Conservation (phyloP, 1,140 invertebrate species). For the Neodiprion lecontei region DNA sequence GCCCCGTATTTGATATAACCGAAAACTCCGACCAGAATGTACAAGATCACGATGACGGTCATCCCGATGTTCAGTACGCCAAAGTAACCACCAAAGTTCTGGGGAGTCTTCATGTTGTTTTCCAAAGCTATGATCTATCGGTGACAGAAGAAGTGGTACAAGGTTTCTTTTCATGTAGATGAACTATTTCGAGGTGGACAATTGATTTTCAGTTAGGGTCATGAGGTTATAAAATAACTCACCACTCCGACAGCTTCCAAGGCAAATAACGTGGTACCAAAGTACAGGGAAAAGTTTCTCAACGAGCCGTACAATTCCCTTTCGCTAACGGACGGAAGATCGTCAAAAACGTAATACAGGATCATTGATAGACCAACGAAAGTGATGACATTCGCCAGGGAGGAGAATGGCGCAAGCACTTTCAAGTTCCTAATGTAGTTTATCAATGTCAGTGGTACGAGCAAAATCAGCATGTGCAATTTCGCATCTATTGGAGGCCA, state of each 20-base stretch:
- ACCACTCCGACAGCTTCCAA: conserved; percentile 90
- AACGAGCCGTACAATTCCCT: conserved; percentile 64
- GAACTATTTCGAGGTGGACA: too few species aligned
- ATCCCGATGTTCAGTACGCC: conserved; percentile 84
- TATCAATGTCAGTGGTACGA: conserved; percentile 73
- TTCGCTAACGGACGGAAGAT: conserved; percentile 66
- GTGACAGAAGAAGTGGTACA: conserved; percentile 28
- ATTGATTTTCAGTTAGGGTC: conserved; percentile 6
- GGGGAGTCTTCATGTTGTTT: conserved; percentile 84
- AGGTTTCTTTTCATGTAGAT: neutral
- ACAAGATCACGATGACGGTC: conserved; percentile 75
- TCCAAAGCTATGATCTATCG: conserved; percentile 81
- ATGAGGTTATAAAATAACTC: conserved; percentile 47
- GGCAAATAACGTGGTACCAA: conserved; percentile 89
- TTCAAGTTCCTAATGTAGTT: conserved; percentile 82
- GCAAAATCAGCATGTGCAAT: conserved; percentile 68
- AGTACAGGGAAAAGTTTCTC: conserved; percentile 74
- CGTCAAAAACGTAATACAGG: conserved; percentile 71
- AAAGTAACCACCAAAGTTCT: conserved; percentile 72
- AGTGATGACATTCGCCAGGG: conserved; percentile 77
- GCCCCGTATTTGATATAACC: conserved; percentile 83
- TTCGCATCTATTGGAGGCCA: conserved; percentile 51
- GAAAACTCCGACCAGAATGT: conserved; percentile 80
- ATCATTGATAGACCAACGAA: conserved; percentile 74
- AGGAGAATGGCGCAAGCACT: conserved; percentile 81